These are phyloP conservation scores for Unio pictorum DNA, from an alignment of 2,888 invertebrate genomes.

Conservation along the genomic window DNA sequence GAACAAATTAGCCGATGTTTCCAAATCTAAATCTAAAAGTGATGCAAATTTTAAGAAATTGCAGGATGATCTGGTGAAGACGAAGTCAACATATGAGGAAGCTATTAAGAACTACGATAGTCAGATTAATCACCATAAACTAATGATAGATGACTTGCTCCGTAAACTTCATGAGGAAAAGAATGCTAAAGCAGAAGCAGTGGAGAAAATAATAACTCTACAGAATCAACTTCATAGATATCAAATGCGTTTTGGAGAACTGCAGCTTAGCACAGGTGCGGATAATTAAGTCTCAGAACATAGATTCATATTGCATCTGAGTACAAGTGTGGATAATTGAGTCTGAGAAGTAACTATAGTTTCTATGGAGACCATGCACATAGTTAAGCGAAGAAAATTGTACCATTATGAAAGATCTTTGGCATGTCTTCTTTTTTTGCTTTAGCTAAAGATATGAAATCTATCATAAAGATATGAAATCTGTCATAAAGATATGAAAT, in stretches of 20 bases:
- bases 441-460: too few species aligned
- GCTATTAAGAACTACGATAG: slow-evolving; percentile 48
- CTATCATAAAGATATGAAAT: too few species aligned
- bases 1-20: slow-evolving; percentile 5
- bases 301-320: slow-evolving; percentile 1
- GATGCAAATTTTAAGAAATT: slow-evolving; percentile 38
- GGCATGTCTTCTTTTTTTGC: too few species aligned
- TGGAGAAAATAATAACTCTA: slow-evolving; percentile 52
- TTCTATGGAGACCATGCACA: too few species aligned
- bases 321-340: not conserved
- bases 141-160: slow-evolving; percentile 41
- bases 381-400: too few species aligned
- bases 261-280: slow-evolving; percentile 3
- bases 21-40: slow-evolving; percentile 23
- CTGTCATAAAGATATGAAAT: too few species aligned
- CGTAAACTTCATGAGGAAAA: slow-evolving; percentile 53
- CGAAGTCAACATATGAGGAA: slow-evolving; percentile 48
- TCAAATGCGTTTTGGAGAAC: slow-evolving; percentile 53
- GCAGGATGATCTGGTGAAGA: slow-evolving; percentile 38
- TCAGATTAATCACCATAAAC: slow-evolving; percentile 20
- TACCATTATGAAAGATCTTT: too few species aligned
- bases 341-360: too few species aligned
- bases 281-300: too few species aligned
- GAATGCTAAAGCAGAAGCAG: slow-evolving; percentile 51
- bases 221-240: slow-evolving; percentile 55